Conservation (phyloP, 2,888 invertebrate genomes). For the Morinoia aosen region DNA sequence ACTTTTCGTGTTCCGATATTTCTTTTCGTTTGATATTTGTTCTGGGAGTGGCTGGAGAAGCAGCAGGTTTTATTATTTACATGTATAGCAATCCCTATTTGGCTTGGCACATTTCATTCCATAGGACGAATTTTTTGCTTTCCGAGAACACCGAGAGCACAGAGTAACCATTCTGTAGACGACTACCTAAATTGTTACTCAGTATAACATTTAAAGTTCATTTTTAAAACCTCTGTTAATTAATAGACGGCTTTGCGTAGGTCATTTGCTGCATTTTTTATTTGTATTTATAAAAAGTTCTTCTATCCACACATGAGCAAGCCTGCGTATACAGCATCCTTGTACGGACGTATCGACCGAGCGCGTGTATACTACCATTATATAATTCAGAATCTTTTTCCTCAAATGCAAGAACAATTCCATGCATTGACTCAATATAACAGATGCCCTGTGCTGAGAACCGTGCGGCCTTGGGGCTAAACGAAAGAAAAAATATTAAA, state of each 20-base stretch:
- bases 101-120: no score
- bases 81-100: no score
- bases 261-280: not conserved
- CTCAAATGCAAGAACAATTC: not conserved
- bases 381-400: not conserved
- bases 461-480: not conserved
- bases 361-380: not conserved
- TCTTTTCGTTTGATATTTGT: no score
- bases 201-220: no score
- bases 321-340: not conserved
- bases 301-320: not conserved
- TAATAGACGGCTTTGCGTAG: not conserved
- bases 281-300: not conserved
- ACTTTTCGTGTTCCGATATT: no score
- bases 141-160: no score
- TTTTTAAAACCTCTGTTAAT: not conserved
- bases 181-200: no score
- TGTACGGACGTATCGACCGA: not conserved
- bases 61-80: no score
- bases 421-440: not conserved
- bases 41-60: no score
- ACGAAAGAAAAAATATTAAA: not conserved
- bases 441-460: not conserved
- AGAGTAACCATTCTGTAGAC: no score
- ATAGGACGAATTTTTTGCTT: no score